A percentile compares a stretch with the other conserved stretches of the same genome.
These are phyloP conservation scores for Standfussiana lucernea DNA, from an alignment of 2,888 invertebrate species.

Conservation along the genomic window DNA sequence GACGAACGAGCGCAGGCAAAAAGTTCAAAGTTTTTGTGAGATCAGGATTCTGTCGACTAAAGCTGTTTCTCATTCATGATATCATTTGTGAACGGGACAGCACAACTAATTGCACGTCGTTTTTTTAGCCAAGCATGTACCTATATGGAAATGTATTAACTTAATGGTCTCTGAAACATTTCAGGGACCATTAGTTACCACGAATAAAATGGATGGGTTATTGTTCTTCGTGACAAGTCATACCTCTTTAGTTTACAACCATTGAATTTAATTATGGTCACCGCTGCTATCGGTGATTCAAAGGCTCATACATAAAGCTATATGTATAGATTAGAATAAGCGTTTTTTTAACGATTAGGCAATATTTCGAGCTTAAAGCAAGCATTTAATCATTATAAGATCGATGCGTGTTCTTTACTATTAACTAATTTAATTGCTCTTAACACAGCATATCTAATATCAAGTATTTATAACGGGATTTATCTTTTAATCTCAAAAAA, in stretches of 20 bases:
- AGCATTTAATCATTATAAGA: slow-evolving; percentile 13
- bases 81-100: slow-evolving; percentile 30
- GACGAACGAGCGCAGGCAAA: slow-evolving; percentile 46
- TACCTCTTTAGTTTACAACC: neutral
- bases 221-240: neutral
- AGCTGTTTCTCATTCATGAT: slow-evolving; percentile 55
- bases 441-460: slow-evolving; percentile 57
- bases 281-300: neutral
- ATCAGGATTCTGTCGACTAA: slow-evolving; percentile 30
- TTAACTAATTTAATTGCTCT: slow-evolving; percentile 42
- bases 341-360: neutral
- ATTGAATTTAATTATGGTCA: neutral
- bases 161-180: neutral
- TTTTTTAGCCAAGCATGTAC: slow-evolving; percentile 17
- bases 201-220: neutral
- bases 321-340: neutral
- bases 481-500: slow-evolving; percentile 54
- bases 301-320: neutral
- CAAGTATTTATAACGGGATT: slow-evolving; percentile 60
- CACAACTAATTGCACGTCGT: slow-evolving; percentile 36
- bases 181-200: neutral
- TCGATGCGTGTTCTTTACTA: slow-evolving; percentile 47
- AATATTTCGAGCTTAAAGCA: neutral
- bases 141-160: neutral
- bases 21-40: slow-evolving; percentile 60